Evolutionary conservation across 2,797 vertebrate species (phyloP).

Genomic region (Pachyuromys duprasi): DNA sequence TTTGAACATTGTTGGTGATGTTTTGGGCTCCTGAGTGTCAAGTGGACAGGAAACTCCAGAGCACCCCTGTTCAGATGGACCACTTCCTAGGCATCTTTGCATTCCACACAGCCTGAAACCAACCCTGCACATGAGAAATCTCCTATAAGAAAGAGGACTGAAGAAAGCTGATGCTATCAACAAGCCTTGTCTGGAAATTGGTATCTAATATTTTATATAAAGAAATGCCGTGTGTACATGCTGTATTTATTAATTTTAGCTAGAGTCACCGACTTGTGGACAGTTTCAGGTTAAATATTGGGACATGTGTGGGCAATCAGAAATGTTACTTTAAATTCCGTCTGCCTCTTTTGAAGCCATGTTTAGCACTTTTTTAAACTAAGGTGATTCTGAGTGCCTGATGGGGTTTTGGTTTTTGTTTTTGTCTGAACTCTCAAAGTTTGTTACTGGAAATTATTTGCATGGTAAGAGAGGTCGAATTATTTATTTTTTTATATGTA

Average conservation of each 20-base stretch:
- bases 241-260: constrained; percentile 76
- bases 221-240: constrained; percentile 71
- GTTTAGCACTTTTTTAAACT: constrained; percentile 67
- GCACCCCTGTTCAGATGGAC: background rate
- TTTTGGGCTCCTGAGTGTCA: background rate
- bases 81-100: constrained; percentile 2
- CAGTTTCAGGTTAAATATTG: constrained; percentile 66
- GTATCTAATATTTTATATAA: constrained; percentile 70
- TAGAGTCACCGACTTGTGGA: constrained; percentile 65
- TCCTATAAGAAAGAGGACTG: background rate
- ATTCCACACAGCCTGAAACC: constrained; percentile 50
- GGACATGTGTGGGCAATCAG: constrained; percentile 47
- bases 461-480: constrained; percentile 58
- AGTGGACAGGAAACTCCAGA: constrained; percentile 3
- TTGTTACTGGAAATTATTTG: constrained; percentile 63
- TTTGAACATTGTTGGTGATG: constrained; percentile 26
- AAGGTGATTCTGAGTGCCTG: constrained; percentile 42
- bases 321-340: constrained; percentile 64
- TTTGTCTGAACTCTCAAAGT: constrained; percentile 54
- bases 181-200: constrained; percentile 63
- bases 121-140: background rate
- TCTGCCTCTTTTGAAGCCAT: constrained; percentile 65
- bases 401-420: background rate
- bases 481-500: constrained; percentile 74
- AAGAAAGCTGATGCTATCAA: constrained; percentile 27